These are phyloP conservation scores for Tangachromis dhanisi DNA, from an alignment of 2,113 vertebrate species.

Conservation along the genomic window DNA sequence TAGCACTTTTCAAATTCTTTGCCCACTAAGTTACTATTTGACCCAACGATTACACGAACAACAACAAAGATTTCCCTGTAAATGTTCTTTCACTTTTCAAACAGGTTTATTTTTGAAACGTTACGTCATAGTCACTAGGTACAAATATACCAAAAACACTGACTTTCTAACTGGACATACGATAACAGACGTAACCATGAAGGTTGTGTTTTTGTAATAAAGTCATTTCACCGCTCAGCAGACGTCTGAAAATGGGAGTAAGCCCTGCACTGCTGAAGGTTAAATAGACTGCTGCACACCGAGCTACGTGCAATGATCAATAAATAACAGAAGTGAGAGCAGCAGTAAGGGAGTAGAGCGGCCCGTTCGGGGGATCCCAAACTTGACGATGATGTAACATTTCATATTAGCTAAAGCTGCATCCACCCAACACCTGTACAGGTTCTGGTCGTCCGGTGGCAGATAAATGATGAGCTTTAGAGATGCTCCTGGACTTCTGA, in stretches of 20 bases:
- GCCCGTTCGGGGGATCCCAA: neutral
- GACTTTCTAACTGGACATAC: neutral
- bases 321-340: conserved; percentile 54
- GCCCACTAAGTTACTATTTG: neutral
- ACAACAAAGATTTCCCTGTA: neutral
- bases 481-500: neutral
- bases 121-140: neutral
- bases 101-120: neutral
- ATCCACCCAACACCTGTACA: neutral
- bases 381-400: conserved; percentile 6
- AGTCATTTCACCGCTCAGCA: neutral
- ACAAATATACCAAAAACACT: neutral
- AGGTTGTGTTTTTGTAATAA: neutral
- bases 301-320: conserved; percentile 4
- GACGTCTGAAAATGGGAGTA: neutral
- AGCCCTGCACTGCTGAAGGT: neutral
- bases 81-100: neutral
- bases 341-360: neutral
- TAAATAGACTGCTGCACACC: neutral
- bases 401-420: neutral
- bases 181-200: neutral
- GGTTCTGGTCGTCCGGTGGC: neutral
- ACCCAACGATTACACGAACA: neutral
- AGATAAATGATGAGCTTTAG: conserved; percentile 28
- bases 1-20: neutral